Base-by-base conservation (phyloP, 2,888 invertebrate genomes). In the Scaptomyza polygonia region DNA sequence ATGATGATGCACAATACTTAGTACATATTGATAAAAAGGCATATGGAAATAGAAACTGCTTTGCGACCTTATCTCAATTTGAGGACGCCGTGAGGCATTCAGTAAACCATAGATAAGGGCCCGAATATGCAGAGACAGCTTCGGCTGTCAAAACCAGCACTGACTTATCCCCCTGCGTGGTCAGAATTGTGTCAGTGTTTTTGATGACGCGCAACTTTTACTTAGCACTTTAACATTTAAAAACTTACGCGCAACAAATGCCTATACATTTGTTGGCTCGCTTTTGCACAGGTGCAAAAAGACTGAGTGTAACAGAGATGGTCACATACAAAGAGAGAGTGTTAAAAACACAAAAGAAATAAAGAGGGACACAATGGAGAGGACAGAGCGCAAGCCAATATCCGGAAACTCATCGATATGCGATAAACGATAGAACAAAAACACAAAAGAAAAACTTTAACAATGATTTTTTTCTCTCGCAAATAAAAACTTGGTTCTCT, bases 341-440 rank as follows among this genome's bases (percentile, higher is more conserved):
- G 14, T 12, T n/a, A n/a, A 8, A 49, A 32, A 34, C n/a, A 32
- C 14, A 16, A 34, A 40, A 58, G 34, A 42, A 21, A n/a, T 30
- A 16, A n/a, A 27, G 39, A 12, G 51, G 3, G 27, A 29, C 52
- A 18, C 25, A 29, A 52, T 11, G 16, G 11, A 62, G 64, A 57
- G 56, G 29, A 53, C 14, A 47, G 32, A 51, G 69, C 59, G 42
- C 62, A 55, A 34, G 64, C n/a, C 52, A 75, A 56, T 72, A 66
- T 65, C 56, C 29, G 47, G 54, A 57, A 56, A 70, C 34, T 49
- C 77, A 66, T 77, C 67, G 75, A 64, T 57, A 71, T 51, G 55
- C 66, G 67, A 71, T 80, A 68, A 69, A 77, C 82, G 87, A 81
- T 81, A 77, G 64, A 64, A 45, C 16, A 47, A n/a, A 53, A 51